Evolutionary conservation across 2,113 vertebrate genomes (phyloP), one percentile per base, ranked within the genome.

Genomic region (Ceyx melanurus): DNA sequence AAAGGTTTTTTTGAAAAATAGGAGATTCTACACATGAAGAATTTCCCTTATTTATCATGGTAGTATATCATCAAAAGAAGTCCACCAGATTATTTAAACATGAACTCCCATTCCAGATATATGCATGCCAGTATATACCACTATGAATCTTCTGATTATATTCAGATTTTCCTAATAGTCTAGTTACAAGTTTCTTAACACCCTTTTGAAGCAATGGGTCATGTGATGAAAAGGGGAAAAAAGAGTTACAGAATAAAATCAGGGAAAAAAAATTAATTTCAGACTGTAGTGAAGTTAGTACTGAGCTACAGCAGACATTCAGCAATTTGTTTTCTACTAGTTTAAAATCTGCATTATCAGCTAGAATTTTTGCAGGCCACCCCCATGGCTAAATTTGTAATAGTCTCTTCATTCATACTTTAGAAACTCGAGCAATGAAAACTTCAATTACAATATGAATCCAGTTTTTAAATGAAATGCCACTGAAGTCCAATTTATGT

Each of bases 41-140:
- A 90, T 82, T 91, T 90, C 35, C 70, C 71, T 95, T 78, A 93
- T 95, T 85, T 93, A 51, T 60, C 43, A 82, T 14, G 45, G 71
- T 7, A 91, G 16, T 60, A 12, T 72, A 78, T 82, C 71, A 90
- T 94, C 71, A 96, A 82, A 81, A 95, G 66, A 72, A 82, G 58
- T 35, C 16, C 13, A 42, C 22, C 11, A 82, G 37, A 86, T 81
- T 82, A 93, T 33, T 93, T 92, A 77, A 88, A 83, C 21, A 57
- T 14, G 3, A 83, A 89, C 67, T 76, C n/a, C 28, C 26, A 6
- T 67, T 88, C 23, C n/a, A 87, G 50, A 8, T 37, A 86, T 57
- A 90, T 76, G 11, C 50, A 85, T 25, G 7, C 5, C 91, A 73
- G 89, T 26, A 76, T 4, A 40, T 31, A n/a, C 12, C 86, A 81